These are phyloP conservation scores for Bradypus variegatus DNA, from an alignment of 2,797 vertebrate species.

Conservation along the genomic window DNA sequence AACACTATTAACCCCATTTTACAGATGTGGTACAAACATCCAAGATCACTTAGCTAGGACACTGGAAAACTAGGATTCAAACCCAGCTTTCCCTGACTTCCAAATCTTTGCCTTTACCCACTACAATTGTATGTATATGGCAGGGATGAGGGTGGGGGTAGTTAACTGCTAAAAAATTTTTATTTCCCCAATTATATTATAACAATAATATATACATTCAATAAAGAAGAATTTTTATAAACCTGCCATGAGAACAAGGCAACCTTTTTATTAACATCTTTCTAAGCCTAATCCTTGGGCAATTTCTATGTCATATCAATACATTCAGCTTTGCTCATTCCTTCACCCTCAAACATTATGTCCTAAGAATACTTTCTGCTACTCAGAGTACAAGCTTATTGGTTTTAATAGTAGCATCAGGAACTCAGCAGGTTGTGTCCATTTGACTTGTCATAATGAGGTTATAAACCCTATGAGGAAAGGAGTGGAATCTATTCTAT, in stretches of 20 bases:
- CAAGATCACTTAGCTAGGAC: neutral
- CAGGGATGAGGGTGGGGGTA: neutral
- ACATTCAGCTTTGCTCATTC: neutral
- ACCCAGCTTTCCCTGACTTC: neutral
- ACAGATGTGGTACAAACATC: neutral
- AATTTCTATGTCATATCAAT: too few relatives aligned
- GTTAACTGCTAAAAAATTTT: conserved; percentile 15
- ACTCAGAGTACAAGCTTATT: neutral
- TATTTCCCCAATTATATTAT: neutral
- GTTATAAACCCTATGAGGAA: neutral
- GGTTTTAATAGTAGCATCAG: neutral
- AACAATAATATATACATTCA: neutral
- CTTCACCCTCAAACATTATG: neutral
- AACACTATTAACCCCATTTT: neutral
- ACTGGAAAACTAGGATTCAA: neutral
- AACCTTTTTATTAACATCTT: neutral
- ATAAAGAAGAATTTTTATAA: neutral
- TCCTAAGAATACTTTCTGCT: neutral
- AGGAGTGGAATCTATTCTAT: neutral
- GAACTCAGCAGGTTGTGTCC: neutral
- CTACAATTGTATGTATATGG: neutral
- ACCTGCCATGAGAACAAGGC: neutral
- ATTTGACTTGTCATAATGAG: neutral
- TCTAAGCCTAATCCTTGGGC: too few relatives aligned
- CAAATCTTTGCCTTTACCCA: conserved; percentile 14